These are phyloP conservation scores for Hedya salicella DNA, from an alignment of 2,888 invertebrate species.

Conservation along the genomic window DNA sequence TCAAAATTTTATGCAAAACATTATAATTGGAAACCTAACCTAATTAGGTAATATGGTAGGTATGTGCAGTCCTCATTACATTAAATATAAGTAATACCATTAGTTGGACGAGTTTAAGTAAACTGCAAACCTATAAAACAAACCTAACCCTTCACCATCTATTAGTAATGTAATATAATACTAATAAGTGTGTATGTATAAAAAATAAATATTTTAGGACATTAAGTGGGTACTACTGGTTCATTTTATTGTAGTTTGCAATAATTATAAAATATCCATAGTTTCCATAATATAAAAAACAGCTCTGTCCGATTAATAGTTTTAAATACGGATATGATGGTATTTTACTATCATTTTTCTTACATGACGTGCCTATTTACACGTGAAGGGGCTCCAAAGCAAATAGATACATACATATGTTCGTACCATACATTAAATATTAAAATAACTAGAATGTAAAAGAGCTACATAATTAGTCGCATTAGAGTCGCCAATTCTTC, in stretches of 20 bases:
- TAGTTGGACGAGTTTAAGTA: too few species aligned
- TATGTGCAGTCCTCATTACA: too few species aligned
- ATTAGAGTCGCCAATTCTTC: not conserved
- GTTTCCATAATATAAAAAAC: not conserved
- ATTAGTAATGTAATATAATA: too few species aligned
- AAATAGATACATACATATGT: conserved; percentile 3
- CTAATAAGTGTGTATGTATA: too few species aligned
- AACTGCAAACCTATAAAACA: too few species aligned
- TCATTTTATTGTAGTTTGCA: not conserved
- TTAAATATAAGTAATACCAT: too few species aligned
- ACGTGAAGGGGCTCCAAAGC: conserved; percentile 15
- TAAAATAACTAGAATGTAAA: conserved; percentile 9
- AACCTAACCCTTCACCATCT: too few species aligned
- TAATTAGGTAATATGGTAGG: too few species aligned
- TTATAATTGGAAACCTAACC: too few species aligned
- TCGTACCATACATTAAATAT: not conserved
- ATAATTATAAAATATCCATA: not conserved
- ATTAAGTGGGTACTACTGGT: too few species aligned
- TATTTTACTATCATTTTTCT: conserved; percentile 26
- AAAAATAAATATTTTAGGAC: too few species aligned
- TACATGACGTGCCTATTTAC: conserved; percentile 7
- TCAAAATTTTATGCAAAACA: too few species aligned
- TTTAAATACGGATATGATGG: not conserved
- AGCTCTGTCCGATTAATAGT: conserved; percentile 7
- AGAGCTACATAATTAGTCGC: not conserved